These are phyloP conservation scores for Octonoba sinensis DNA, from an alignment of 2,888 invertebrate genomes.

Conservation along the genomic window DNA sequence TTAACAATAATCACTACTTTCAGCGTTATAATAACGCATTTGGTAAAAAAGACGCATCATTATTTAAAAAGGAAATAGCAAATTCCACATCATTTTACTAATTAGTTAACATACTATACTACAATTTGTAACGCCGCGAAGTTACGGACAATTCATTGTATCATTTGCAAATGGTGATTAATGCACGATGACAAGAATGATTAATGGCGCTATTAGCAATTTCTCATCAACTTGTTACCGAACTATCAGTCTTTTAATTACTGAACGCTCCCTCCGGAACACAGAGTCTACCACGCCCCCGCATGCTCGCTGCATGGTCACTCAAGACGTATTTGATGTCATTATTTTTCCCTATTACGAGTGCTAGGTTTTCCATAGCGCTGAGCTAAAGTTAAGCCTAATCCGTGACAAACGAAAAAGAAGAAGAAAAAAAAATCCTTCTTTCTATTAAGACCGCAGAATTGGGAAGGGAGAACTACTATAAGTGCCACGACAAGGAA, in stretches of 20 bases:
- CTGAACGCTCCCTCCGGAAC: not conserved
- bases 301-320: slow-evolving; percentile 19
- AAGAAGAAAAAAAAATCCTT: slow-evolving; percentile 15
- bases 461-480: slow-evolving; percentile 47
- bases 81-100: no score
- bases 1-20: no score
- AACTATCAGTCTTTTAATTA: not conserved
- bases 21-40: no score
- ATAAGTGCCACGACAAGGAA: slow-evolving; percentile 1
- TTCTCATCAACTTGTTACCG: no score
- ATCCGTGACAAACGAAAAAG: slow-evolving; percentile 47
- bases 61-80: no score
- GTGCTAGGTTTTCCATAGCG: slow-evolving; percentile 5
- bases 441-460: slow-evolving; percentile 62
- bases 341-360: slow-evolving; percentile 52
- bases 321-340: slow-evolving; percentile 55
- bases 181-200: no score
- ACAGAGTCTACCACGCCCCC: not conserved
- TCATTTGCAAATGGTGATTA: no score
- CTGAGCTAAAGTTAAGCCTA: slow-evolving; percentile 19
- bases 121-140: no score
- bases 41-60: no score
- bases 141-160: no score
- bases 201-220: no score
- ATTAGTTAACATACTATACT: no score